These are phyloP conservation scores for Talpa occidentalis DNA, from an alignment of 2,113 vertebrate species.

Conservation along the genomic window DNA sequence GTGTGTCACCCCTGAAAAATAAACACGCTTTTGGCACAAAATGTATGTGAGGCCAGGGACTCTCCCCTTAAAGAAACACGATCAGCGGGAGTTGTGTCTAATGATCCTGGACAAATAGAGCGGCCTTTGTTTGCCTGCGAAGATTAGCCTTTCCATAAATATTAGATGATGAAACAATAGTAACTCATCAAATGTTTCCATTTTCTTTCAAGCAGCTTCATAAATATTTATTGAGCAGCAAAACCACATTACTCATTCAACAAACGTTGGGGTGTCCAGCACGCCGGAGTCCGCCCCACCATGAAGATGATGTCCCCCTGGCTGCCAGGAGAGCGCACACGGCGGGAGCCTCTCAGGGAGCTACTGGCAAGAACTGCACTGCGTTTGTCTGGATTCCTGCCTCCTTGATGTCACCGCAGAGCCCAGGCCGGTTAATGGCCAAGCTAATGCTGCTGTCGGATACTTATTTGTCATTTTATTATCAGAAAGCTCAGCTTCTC, in stretches of 20 bases:
- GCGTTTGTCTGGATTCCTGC: neutral
- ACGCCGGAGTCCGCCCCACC: neutral
- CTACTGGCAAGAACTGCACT: neutral
- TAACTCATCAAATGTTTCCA: neutral
- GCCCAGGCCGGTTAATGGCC: no score
- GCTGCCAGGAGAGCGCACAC: neutral
- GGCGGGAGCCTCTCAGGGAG: neutral
- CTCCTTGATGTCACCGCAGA: neutral
- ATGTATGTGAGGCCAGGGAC: neutral
- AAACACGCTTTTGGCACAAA: conserved; percentile 18
- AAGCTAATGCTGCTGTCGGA: neutral
- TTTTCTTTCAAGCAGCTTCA: neutral
- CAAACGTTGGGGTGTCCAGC: neutral
- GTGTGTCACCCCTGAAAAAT: neutral
- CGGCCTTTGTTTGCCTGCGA: neutral
- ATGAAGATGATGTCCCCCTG: neutral
- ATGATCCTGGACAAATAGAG: neutral
- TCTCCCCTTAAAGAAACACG: neutral
- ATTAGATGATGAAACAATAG: neutral
- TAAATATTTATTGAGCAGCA: conserved; percentile 12
- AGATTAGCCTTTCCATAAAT: conserved; percentile 5
- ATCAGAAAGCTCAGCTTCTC: neutral
- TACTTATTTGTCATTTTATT: neutral
- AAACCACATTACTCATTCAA: neutral
- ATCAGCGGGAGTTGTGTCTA: neutral